Percentiles rank a stretch among this genome's conserved stretches.
Evolutionary conservation across 2,888 invertebrate genomes (phyloP).

Genomic region (Drosophila macrospina): DNA sequence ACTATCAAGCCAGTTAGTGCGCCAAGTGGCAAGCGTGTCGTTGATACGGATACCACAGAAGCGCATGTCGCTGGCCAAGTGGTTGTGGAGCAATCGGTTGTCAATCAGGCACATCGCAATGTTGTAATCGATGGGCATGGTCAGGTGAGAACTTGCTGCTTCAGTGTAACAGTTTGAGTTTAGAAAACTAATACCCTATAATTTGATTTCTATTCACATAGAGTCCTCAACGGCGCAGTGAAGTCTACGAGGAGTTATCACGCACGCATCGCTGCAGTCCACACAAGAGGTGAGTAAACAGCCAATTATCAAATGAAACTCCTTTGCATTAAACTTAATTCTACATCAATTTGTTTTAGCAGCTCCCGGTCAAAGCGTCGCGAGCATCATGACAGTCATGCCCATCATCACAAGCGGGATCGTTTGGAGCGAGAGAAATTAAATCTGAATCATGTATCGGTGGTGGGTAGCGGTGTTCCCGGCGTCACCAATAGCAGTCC

Average conservation of each 20-base stretch:
- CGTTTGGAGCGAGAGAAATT: slow-evolving; percentile 76
- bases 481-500: slow-evolving; percentile 70
- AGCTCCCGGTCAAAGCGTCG: slow-evolving; percentile 84
- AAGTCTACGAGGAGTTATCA: slow-evolving; percentile 83
- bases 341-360: neutral
- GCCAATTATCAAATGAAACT: neutral
- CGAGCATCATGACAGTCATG: slow-evolving; percentile 77
- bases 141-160: slow-evolving; percentile 70
- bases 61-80: slow-evolving; percentile 63
- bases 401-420: slow-evolving; percentile 82
- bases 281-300: slow-evolving; percentile 80
- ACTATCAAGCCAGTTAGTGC: slow-evolving; percentile 84
- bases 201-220: slow-evolving; percentile 37
- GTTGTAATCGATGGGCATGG: slow-evolving; percentile 83
- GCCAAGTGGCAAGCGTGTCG: slow-evolving; percentile 76
- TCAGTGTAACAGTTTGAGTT: neutral
- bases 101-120: slow-evolving; percentile 80
- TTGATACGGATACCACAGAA: slow-evolving; percentile 68
- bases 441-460: slow-evolving; percentile 70
- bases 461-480: slow-evolving; percentile 42
- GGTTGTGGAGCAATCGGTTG: slow-evolving; percentile 71
- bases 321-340: no score
- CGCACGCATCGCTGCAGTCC: slow-evolving; percentile 84
- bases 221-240: slow-evolving; percentile 84
- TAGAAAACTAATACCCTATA: neutral